Evolutionary conservation across 2,113 vertebrate genomes (phyloP).

Genomic region (Maccullochella peelii): DNA sequence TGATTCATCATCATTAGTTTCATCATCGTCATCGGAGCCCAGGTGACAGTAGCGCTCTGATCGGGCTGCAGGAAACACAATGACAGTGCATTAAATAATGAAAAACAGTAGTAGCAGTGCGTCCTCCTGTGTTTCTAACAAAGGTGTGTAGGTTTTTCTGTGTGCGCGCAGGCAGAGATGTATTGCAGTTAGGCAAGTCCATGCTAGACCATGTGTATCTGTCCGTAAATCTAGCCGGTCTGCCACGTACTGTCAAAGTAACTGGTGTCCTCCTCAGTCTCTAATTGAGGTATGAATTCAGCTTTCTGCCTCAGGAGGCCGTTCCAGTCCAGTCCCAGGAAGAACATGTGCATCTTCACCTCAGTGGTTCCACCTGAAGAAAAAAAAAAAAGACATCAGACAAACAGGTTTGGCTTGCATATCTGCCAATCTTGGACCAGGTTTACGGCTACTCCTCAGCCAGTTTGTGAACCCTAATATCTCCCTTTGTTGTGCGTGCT

Average conservation of each 20-base stretch:
- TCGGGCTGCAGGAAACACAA: conserved; percentile 84
- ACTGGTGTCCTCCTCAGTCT: conserved; percentile 95
- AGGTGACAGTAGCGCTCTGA: conserved; percentile 92
- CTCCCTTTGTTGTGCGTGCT: background rate
- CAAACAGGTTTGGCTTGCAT: background rate
- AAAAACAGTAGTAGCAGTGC: background rate
- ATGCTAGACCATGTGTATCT: background rate
- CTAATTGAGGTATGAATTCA: conserved; percentile 95
- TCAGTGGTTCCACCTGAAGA: conserved; percentile 89
- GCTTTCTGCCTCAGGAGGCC: conserved; percentile 95
- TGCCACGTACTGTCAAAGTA: conserved; percentile 94
- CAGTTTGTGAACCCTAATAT: background rate
- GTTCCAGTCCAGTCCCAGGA: conserved; percentile 92
- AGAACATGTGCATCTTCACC: conserved; percentile 94
- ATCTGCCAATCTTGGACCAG: background rate
- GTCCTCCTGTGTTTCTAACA: background rate
- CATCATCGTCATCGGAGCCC: conserved; percentile 89
- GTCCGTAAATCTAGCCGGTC: conserved; percentile 1
- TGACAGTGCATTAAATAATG: background rate
- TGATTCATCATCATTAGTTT: conserved; percentile 93
- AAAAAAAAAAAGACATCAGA: conserved; percentile 12
- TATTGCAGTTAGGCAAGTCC: background rate
- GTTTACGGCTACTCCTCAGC: background rate
- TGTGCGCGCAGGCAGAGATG: background rate
- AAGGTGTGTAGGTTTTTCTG: background rate